phyloP scores from a whole-genome alignment of 1,140 invertebrate species.

The Parasteatoda tepidariorum region DNA sequence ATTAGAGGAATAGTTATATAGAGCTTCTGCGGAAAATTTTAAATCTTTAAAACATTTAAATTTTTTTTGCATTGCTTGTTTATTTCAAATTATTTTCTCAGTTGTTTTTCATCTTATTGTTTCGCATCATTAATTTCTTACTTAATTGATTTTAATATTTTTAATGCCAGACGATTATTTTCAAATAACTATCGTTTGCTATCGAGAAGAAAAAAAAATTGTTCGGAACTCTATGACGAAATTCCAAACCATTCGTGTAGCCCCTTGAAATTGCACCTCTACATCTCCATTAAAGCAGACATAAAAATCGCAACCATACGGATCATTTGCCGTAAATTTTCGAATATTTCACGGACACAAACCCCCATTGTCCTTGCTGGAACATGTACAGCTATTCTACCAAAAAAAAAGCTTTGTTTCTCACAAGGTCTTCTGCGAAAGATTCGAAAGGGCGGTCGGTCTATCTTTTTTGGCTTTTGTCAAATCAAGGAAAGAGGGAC shows the following conservation, averaged over 20 bases:
- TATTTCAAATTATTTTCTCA: too few relatives aligned
- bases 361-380: neutral
- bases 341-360: neutral
- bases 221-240: too few relatives aligned
- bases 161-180: too few relatives aligned
- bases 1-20: too few relatives aligned
- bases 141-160: too few relatives aligned
- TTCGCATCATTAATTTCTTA: too few relatives aligned
- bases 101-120: too few relatives aligned
- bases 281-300: neutral
- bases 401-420: neutral
- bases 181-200: too few relatives aligned
- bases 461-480: conserved; percentile 23
- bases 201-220: too few relatives aligned
- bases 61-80: too few relatives aligned
- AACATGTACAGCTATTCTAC: neutral
- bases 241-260: neutral
- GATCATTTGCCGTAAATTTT: neutral
- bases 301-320: neutral
- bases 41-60: too few relatives aligned
- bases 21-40: too few relatives aligned
- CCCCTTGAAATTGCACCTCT: neutral
- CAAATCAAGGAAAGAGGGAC: conserved; percentile 47
- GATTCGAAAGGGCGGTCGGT: conserved; percentile 14
- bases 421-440: conserved; percentile 29